Evolutionary conservation across 2,888 invertebrate genomes (phyloP), one percentile per base, ranked within the genome.

Genomic region (Acholoe squamosa): DNA sequence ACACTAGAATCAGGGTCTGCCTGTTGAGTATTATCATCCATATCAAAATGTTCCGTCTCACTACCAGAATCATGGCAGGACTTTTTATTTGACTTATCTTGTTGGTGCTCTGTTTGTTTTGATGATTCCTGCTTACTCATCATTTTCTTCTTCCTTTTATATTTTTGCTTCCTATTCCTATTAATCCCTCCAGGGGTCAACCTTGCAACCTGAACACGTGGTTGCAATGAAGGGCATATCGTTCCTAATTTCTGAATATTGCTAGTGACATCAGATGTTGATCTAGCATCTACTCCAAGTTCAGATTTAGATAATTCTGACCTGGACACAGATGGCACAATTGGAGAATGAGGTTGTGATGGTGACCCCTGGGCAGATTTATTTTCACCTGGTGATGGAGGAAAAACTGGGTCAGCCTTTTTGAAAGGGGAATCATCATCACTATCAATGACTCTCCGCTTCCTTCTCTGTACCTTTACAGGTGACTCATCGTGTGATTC

Each of bases 141-240:
- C 43, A 3, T 43, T 10, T 43, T 43, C 43, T 43, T 43, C 43
- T 43, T 43, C 43, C 43, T 43, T 10, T 43, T 43, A 43, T 43
- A 43, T 43, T 61, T 61, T 14, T 3, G 61, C 61, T 61, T 61
- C 19, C 34, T 80, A 19, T 43, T 14, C 33, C 12, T 33, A 7
- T 43, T 3, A 43, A 80, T 80, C 43, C 34, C 34, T 34, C n/a
- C 19, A 19, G 19, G 19, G 22, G 34, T 43, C n/a, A 80, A 43
- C 43, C 80, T 33, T 34, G 12, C 16, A 19, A 80, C n/a, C 16
- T 34, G 33, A 0, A 80, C 80, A 0, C 14, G 0, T 14, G 80
- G 80, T 43, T 80, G 80, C 34, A 80, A 43, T 14, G 80, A 80
- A 43, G 80, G 80, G n/a, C 80, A 80, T 22, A 80, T 80, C 33